A percentile compares a stretch with the other conserved stretches of the same genome.
phyloP scores from a whole-genome alignment of 92 coral and sea anemone species.

The Actinostola sp. region DNA sequence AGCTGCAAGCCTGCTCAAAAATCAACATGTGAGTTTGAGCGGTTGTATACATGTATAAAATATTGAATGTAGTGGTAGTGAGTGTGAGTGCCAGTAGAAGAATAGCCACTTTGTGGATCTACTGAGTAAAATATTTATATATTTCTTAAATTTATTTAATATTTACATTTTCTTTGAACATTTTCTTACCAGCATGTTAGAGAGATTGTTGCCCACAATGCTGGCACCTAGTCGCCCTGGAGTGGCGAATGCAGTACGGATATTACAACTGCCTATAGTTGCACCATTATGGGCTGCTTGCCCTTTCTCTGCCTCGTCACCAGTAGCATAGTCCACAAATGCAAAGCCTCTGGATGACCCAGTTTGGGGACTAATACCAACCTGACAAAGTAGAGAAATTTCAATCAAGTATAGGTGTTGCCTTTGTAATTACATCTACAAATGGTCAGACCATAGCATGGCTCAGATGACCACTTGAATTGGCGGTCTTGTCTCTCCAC shows the following conservation, averaged over 20 bases:
- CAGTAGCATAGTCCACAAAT: slow-evolving; percentile 79
- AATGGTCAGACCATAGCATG: no score
- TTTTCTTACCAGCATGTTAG: background rate
- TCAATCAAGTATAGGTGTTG: background rate
- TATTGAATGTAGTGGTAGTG: no score
- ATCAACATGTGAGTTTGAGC: no score
- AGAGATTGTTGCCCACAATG: slow-evolving; percentile 43
- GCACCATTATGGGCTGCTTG: slow-evolving; percentile 84
- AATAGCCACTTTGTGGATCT: no score
- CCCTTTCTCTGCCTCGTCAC: slow-evolving; percentile 84
- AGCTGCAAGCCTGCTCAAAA: no score
- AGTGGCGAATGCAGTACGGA: slow-evolving; percentile 89
- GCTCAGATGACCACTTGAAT: no score
- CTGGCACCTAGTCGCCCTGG: slow-evolving; percentile 93
- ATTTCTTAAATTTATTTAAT: no score
- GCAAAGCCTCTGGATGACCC: slow-evolving; percentile 93
- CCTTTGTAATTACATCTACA: background rate
- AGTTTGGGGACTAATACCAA: slow-evolving; percentile 65
- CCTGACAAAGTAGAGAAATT: slow-evolving; percentile 33
- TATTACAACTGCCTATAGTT: slow-evolving; percentile 64
- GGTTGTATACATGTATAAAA: no score
- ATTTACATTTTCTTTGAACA: background rate
- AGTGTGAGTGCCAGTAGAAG: no score
- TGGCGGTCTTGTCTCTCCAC: no score
- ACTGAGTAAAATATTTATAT: no score